Evolutionary conservation across 2,888 invertebrate species (phyloP), one percentile per base, ranked within the genome.

Genomic region (Cryptophagus acutangulus): DNA sequence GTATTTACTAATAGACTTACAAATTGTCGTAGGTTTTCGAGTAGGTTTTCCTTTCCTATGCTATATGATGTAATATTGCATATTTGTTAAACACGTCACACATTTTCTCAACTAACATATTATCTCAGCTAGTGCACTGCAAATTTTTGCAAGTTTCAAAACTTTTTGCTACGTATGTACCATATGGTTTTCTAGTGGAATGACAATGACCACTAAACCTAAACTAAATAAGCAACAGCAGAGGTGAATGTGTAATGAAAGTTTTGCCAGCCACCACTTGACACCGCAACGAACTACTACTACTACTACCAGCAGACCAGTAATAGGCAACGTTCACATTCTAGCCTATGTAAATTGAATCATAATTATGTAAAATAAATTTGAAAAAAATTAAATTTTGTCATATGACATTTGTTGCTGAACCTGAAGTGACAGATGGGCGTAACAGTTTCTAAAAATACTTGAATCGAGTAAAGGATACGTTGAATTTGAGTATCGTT

Each of bases 401-500:
- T n/a, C 25, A 13, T 38, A 48, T 25, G 34, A 54, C 51, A 48
- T 48, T 41, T 36, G 14, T 16, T 8, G 28, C 35, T 41, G 45
- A 49, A 43, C 55, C 57, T 59, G 57, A 56, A 52, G 53, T 62
- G 64, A 63, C 64, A 63, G 63, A 63, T 64, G 64, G 63, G 64
- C 61, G 62, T 63, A 64, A 61, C 60, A 48, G 35, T 25, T 24
- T 24, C 24, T 6, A 20, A 20, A 20, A 20, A 6, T 20, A 6
- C 6, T n/a, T n/a, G 9, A 3, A 4, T n/a, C 3, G 4, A 26
- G 12, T 12, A 26, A 20, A 36, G 17, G 41, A 15, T 18, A 43
- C 33, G 45, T 46, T 39, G 30, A 41, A 45, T 44, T 45, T 51
- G 70, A 58, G 71, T 76, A 78, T 77, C 77, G 77, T 77, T 77